phyloP scores from a whole-genome alignment of 1,140 invertebrate genomes.

The Melipona quadrifasciata region DNA sequence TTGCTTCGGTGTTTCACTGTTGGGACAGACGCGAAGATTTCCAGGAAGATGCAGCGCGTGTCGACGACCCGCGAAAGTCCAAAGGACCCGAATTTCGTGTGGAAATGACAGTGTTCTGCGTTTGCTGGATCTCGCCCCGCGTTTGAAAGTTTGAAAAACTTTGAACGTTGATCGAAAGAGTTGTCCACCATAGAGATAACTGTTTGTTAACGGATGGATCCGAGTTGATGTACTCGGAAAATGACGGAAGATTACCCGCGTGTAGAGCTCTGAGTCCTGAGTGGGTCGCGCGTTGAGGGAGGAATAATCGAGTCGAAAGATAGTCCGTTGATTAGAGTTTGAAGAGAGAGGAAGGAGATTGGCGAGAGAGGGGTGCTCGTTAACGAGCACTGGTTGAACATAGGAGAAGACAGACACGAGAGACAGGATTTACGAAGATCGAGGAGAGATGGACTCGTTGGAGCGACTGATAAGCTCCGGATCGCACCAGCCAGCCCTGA shows the following conservation, averaged over 20 bases:
- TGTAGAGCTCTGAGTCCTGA: background rate
- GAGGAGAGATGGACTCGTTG: constrained; percentile 87
- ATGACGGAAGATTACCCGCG: background rate
- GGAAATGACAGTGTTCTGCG: background rate
- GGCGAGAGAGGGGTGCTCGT: background rate
- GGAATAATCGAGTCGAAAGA: background rate
- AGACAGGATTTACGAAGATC: constrained; percentile 28
- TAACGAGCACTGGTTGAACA: background rate
- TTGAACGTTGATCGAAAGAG: background rate
- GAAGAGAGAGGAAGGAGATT: background rate
- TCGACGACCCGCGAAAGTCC: background rate
- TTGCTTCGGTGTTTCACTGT: background rate
- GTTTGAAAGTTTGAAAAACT: background rate
- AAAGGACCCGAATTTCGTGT: background rate
- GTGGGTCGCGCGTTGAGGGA: background rate
- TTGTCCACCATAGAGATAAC: background rate
- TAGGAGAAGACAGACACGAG: background rate
- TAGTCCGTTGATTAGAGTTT: background rate
- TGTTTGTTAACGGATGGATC: too few species aligned
- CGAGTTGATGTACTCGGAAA: too few species aligned
- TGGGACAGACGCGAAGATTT: background rate
- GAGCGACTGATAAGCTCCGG: constrained; percentile 88
- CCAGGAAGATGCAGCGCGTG: background rate
- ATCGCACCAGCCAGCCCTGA: constrained; percentile 85
- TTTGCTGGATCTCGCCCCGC: background rate